Conservation (phyloP, 2,888 invertebrate genomes). For the Conomelus anceps region DNA sequence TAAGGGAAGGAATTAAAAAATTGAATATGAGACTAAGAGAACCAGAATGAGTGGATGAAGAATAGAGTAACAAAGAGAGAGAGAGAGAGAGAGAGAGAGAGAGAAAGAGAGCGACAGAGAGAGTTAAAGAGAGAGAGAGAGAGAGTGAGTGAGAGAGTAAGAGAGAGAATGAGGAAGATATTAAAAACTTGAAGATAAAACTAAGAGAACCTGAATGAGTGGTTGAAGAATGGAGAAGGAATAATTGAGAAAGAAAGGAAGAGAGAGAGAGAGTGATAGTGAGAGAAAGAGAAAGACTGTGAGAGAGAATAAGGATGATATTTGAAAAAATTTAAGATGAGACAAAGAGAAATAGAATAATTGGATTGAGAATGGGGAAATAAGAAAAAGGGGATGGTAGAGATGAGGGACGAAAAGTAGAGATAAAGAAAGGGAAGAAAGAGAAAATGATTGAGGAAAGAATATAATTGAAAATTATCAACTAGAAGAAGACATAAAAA, state of each 20-base stretch:
- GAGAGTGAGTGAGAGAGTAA: no score
- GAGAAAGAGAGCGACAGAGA: no score
- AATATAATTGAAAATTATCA: no score
- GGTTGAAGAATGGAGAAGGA: neutral
- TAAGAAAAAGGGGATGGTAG: neutral
- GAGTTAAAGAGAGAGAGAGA: no score
- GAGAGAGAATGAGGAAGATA: no score
- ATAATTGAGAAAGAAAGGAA: neutral
- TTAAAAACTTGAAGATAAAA: neutral
- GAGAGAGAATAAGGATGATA: no score
- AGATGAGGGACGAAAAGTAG: neutral
- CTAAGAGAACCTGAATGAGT: neutral
- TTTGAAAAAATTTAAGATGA: neutral
- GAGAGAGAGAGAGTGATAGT: neutral
- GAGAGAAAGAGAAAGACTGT: no score
- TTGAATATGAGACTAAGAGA: neutral
- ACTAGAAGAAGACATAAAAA: no score
- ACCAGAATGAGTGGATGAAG: neutral
- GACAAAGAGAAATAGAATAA: neutral
- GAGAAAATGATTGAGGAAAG: neutral
- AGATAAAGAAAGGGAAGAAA: neutral
- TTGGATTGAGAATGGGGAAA: neutral
- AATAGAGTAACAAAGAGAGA: neutral
- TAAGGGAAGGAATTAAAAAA: neutral
- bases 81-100: neutral